Evolutionary conservation across 1,140 invertebrate species (phyloP).

Genomic region (Sinonovacula constricta): DNA sequence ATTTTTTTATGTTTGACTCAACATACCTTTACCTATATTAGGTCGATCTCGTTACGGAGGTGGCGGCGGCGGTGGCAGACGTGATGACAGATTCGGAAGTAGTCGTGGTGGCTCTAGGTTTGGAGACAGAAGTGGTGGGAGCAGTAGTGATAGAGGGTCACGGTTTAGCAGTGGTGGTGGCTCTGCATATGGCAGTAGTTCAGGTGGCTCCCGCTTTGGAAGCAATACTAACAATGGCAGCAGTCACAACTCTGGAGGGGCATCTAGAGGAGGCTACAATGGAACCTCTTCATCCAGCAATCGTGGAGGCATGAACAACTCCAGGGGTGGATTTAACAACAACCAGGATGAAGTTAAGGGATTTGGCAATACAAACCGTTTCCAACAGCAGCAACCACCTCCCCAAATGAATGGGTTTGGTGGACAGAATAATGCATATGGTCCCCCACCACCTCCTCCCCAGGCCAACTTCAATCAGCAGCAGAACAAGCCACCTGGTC

Average conservation of each 20-base stretch:
- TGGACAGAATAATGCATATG: background rate
- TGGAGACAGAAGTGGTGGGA: conserved; percentile 38
- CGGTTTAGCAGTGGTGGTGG: conserved; percentile 8
- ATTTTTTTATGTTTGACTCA: background rate
- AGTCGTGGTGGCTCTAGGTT: conserved; percentile 43
- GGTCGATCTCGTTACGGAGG: conserved; percentile 38
- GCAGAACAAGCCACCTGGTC: background rate
- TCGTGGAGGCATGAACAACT: background rate
- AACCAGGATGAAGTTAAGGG: conserved; percentile 7
- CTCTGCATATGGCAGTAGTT: background rate
- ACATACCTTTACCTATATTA: conserved; percentile 3
- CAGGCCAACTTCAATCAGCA: background rate
- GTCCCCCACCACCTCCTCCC: background rate
- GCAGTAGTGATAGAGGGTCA: conserved; percentile 5
- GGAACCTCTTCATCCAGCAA: background rate
- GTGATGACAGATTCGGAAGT: conserved; percentile 20
- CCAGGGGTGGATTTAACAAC: conserved; percentile 24
- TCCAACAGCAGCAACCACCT: background rate
- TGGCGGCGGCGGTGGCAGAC: conserved; percentile 14
- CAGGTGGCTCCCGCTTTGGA: background rate
- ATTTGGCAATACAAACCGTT: conserved; percentile 42
- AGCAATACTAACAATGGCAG: background rate
- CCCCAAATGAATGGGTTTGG: background rate
- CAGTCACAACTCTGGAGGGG: background rate
- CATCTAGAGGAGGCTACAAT: background rate